phyloP scores from a whole-genome alignment of 2,888 invertebrate genomes.

The Drosophila melanosoma region DNA sequence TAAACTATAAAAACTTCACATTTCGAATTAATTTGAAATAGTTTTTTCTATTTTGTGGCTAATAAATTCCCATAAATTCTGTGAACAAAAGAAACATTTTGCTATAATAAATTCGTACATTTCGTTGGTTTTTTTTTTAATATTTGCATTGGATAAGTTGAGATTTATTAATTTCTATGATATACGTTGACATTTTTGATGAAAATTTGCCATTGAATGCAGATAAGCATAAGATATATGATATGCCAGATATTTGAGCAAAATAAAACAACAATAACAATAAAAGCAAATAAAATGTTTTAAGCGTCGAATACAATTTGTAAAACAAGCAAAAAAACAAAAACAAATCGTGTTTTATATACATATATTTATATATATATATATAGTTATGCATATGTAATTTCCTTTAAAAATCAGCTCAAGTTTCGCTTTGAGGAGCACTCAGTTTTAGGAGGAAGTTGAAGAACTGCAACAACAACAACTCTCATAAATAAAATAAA shows the following conservation, averaged over 20 bases:
- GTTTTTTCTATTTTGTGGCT: not conserved
- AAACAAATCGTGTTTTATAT: conserved; percentile 50
- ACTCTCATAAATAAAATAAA: conserved; percentile 64
- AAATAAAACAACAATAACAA: conserved; percentile 15
- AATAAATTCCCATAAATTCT: conserved; percentile 33
- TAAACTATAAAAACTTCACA: not conserved
- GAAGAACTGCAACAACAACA: conserved; percentile 35
- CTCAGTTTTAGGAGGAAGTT: conserved; percentile 40
- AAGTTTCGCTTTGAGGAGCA: conserved; percentile 43
- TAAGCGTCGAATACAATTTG: conserved; percentile 55
- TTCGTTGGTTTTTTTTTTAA: conserved; percentile 20
- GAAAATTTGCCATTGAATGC: conserved; percentile 77
- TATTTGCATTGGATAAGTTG: conserved; percentile 38
- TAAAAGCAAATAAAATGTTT: conserved; percentile 33
- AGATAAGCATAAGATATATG: conserved; percentile 75
- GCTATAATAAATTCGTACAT: conserved; percentile 53
- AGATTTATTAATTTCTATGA: conserved; percentile 79
- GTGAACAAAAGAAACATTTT: conserved; percentile 21
- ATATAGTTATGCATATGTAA: conserved; percentile 10
- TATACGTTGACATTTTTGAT: conserved; percentile 80
- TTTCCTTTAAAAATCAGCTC: conserved; percentile 40
- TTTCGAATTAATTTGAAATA: not conserved
- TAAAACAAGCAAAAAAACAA: conserved; percentile 47
- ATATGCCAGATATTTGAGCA: conserved; percentile 36
- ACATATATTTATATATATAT: conserved; percentile 3